A percentile compares a stretch with the other conserved stretches of the same genome.
Conservation (phyloP, 2,113 vertebrate genomes). For the Thryonomys swinderianus region DNA sequence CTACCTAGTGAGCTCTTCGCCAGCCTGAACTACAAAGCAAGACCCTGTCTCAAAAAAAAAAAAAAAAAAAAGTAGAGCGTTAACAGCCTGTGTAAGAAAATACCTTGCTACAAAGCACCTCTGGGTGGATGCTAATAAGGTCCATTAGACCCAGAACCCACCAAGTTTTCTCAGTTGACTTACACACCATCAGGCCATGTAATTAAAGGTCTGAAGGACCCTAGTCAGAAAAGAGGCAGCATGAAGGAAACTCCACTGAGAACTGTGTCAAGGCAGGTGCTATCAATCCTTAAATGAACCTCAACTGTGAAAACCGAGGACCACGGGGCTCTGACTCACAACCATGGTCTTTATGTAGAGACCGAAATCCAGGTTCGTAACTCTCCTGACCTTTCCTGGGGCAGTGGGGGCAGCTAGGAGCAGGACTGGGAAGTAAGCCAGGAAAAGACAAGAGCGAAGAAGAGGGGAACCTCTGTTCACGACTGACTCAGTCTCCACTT, state of each 20-base stretch:
- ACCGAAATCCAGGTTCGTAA: too few relatives aligned
- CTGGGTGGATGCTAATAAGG: not conserved
- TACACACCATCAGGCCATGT: not conserved
- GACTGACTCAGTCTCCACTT: not conserved
- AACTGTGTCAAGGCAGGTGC: not conserved
- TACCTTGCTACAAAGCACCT: not conserved
- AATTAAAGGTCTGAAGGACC: not conserved
- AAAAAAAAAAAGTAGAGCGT: not conserved
- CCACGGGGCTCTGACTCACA: not conserved
- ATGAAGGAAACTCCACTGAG: not conserved
- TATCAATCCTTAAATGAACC: not conserved
- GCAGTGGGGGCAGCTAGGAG: too few relatives aligned
- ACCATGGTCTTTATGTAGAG: not conserved
- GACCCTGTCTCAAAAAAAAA: too few relatives aligned
- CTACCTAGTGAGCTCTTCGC: too few relatives aligned
- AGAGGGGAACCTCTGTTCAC: not conserved
- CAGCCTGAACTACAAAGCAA: too few relatives aligned
- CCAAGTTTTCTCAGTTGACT: not conserved
- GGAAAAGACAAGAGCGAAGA: not conserved
- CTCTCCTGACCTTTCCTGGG: too few relatives aligned
- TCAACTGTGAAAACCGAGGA: too few relatives aligned
- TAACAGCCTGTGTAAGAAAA: too few relatives aligned
- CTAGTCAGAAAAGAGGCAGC: not conserved
- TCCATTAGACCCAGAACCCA: not conserved
- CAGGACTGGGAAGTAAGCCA: too few relatives aligned